Percentiles rank a stretch among this genome's conserved stretches.
These are phyloP conservation scores for Neodiprion pinetum DNA, from an alignment of 1,140 invertebrate genomes.

Conservation along the genomic window DNA sequence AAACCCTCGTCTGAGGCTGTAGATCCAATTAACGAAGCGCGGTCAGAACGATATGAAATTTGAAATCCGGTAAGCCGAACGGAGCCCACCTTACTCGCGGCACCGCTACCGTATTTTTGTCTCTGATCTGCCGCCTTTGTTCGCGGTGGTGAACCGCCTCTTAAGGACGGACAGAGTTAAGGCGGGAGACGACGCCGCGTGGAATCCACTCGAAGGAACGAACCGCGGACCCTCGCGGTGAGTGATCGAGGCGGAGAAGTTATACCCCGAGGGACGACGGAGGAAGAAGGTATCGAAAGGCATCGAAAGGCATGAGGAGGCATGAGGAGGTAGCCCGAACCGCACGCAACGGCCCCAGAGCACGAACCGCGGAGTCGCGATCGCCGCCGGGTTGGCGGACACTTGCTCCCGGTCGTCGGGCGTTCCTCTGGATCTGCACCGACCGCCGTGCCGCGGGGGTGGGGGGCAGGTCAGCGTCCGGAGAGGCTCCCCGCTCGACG, in stretches of 20 bases:
- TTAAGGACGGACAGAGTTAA: background rate
- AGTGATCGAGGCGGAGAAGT: conserved; percentile 18
- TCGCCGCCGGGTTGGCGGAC: conserved; percentile 9
- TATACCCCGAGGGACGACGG: conserved; percentile 10
- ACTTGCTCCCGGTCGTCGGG: conserved; percentile 18
- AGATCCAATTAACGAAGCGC: too few relatives aligned
- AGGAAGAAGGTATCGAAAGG: conserved; percentile 25
- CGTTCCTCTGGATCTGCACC: conserved; percentile 27
- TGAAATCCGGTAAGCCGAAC: too few relatives aligned
- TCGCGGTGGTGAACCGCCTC: background rate
- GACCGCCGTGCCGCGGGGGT: conserved; percentile 24
- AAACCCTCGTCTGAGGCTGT: too few relatives aligned
- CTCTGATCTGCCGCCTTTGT: too few relatives aligned
- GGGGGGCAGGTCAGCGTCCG: conserved; percentile 53
- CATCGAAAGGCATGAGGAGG: background rate
- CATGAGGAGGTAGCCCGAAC: too few relatives aligned
- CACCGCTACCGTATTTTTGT: too few relatives aligned
- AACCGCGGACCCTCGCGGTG: background rate
- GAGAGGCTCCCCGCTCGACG: conserved; percentile 45
- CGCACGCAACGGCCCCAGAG: too few relatives aligned
- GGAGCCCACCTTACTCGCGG: too few relatives aligned
- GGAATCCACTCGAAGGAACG: background rate
- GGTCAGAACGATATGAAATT: too few relatives aligned
- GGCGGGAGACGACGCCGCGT: background rate
- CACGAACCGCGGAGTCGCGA: background rate